Evolutionary conservation across 2,113 vertebrate species (phyloP), one percentile per base, ranked within the genome.

Genomic region (Forbesichthys papilliferus): DNA sequence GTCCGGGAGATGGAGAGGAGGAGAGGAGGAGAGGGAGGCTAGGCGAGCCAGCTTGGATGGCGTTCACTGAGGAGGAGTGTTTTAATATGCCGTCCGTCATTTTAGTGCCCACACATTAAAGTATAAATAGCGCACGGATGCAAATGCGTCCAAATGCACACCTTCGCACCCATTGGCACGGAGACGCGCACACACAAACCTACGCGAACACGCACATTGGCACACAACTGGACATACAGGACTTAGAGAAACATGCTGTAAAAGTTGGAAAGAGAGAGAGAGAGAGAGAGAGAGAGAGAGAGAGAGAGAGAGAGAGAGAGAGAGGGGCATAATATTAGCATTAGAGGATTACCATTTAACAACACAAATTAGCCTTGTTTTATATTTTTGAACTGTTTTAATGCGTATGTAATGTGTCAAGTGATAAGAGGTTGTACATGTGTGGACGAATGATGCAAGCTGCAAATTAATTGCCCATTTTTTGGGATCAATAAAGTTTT

Each of bases 1-100:
- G 75, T 74, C 60, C 71, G 78, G 16, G 55, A 48, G 56, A 47
- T 47, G 73, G 82, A 84, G 78, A 81, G 72, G 74, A 73, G 42
- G 48, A 16, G 82, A 66, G 49, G 10, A 53, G 55, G 33, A 59
- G 69, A 82, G 78, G 77, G 77, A 73, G 70, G 71, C 71, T 69
- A 67, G 3, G 71, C 27, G 16, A 3, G 64, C 78, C 79, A 74
- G 66, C 81, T 75, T 62, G 75, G 82, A 49, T 75, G 75, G 48
- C 2, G 57, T 74, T 79, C 3, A 51, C 62, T 67, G 88, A 86
- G 79, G 85, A 87, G 85, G 87, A 89, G 84, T 83, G 69, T 84
- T 88, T 86, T 84, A 85, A 90, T 89, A 84, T 79, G 79, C 79
- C 77, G 76, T 81, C 76, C 86, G 87, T 82, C 75, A 67, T 90